Conservation (phyloP, 2,113 vertebrate species). For the Hippocampus barbouri region DNA sequence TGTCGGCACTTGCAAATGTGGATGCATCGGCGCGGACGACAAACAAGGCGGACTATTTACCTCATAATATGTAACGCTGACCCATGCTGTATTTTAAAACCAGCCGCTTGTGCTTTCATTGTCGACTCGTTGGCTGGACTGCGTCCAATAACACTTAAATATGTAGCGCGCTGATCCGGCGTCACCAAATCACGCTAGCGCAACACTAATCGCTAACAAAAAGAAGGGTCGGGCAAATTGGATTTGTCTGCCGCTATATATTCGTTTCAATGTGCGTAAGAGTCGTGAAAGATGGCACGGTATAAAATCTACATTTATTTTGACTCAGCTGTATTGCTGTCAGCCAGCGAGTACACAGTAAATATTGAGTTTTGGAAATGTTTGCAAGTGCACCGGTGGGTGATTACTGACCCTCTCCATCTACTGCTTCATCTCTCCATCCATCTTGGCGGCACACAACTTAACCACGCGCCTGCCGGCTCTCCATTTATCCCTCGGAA, state of each 20-base stretch:
- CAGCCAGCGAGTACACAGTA: slow-evolving; percentile 26
- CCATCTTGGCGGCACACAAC: slow-evolving; percentile 26
- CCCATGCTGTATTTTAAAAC: slow-evolving; percentile 4
- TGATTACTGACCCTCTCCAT: slow-evolving; percentile 38
- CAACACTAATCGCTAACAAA: slow-evolving; percentile 21
- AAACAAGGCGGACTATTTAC: slow-evolving; percentile 9
- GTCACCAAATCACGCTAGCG: slow-evolving; percentile 31
- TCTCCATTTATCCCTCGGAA: slow-evolving; percentile 45
- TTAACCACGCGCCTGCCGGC: slow-evolving; percentile 23
- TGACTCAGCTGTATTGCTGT: slow-evolving; percentile 46
- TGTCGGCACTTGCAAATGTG: slow-evolving; percentile 6
- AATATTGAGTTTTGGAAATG: slow-evolving; percentile 48
- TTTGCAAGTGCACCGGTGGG: slow-evolving; percentile 26
- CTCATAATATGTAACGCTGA: slow-evolving; percentile 3
- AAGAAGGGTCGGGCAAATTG: slow-evolving; percentile 26
- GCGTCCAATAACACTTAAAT: slow-evolving; percentile 17
- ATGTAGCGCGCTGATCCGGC: background rate
- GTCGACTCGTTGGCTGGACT: slow-evolving; percentile 13
- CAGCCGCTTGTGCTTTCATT: background rate
- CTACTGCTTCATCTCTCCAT: slow-evolving; percentile 30
- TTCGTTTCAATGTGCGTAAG: slow-evolving; percentile 37
- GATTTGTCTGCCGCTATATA: slow-evolving; percentile 42
- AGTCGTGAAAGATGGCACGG: slow-evolving; percentile 36
- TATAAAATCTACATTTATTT: slow-evolving; percentile 50
- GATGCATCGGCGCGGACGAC: background rate